phyloP scores from a whole-genome alignment of 92 coral and sea anemone genomes.

The Desmophyllum pertusum region DNA sequence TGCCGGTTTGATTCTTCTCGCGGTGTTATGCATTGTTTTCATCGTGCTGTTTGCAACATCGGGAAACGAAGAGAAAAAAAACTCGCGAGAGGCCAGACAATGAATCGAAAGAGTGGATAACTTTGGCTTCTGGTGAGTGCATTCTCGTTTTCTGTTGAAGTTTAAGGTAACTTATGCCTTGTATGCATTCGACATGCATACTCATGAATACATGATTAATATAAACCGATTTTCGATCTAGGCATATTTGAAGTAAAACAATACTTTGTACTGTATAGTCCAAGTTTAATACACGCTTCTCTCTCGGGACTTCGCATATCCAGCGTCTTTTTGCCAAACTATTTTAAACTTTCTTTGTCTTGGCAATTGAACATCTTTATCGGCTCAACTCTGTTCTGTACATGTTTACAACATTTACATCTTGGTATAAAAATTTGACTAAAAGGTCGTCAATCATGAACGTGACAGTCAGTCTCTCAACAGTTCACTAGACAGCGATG shows the following conservation, averaged over 20 bases:
- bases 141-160: no score
- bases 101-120: not conserved
- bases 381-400: not conserved
- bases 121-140: slow-evolving; percentile 22
- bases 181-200: no score
- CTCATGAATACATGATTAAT: no score
- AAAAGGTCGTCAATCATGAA: not conserved
- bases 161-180: no score
- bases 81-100: not conserved
- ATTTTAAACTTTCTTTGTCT: not conserved
- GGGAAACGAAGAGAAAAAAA: not conserved
- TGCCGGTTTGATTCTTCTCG: slow-evolving; percentile 24
- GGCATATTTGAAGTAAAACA: no score
- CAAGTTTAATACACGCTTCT: not conserved
- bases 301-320: not conserved
- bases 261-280: no score
- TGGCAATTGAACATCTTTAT: not conserved
- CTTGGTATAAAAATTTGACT: no score
- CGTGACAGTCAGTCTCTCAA: not conserved
- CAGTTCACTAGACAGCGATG: not conserved
- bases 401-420: not conserved
- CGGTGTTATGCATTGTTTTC: slow-evolving; percentile 41
- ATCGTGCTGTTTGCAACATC: slow-evolving; percentile 36
- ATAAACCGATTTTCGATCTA: no score
- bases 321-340: not conserved